These are phyloP conservation scores for Agrotis segetum DNA, from an alignment of 2,888 invertebrate genomes.

Conservation along the genomic window DNA sequence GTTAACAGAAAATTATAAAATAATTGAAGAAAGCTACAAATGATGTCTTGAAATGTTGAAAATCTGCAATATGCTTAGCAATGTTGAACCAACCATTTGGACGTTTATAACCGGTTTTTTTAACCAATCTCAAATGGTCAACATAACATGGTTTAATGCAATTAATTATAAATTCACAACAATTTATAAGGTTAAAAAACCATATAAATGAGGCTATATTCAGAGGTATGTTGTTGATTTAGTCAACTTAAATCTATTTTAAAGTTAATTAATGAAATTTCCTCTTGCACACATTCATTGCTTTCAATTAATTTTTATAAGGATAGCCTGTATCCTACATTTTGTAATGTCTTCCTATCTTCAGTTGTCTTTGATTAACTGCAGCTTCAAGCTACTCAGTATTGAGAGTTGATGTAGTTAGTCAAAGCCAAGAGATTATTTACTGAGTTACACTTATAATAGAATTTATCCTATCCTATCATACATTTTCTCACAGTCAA, in stretches of 20 bases:
- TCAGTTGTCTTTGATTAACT: neutral
- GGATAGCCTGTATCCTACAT: slow-evolving; percentile 38
- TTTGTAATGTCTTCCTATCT: neutral
- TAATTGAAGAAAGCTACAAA: neutral
- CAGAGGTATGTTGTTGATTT: slow-evolving; percentile 23
- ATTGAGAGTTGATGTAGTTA: neutral
- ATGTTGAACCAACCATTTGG: too few species aligned
- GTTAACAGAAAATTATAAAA: neutral
- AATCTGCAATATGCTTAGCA: neutral
- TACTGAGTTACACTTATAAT: slow-evolving; percentile 16
- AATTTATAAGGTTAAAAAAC: neutral
- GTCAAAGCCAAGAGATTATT: neutral
- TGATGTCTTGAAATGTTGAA: neutral
- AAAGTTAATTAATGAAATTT: neutral
- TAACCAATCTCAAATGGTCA: too few species aligned
- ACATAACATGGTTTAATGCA: neutral
- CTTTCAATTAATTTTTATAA: neutral
- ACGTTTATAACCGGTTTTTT: too few species aligned
- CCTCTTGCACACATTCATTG: neutral
- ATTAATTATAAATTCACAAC: slow-evolving; percentile 3
- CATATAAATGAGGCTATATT: slow-evolving; percentile 15
- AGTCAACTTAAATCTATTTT: neutral
- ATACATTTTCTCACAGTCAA: slow-evolving; percentile 32
- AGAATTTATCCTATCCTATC: slow-evolving; percentile 23
- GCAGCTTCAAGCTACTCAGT: too few species aligned